phyloP scores from a whole-genome alignment of 2,797 vertebrate species.

The Moxostoma hubbsi region DNA sequence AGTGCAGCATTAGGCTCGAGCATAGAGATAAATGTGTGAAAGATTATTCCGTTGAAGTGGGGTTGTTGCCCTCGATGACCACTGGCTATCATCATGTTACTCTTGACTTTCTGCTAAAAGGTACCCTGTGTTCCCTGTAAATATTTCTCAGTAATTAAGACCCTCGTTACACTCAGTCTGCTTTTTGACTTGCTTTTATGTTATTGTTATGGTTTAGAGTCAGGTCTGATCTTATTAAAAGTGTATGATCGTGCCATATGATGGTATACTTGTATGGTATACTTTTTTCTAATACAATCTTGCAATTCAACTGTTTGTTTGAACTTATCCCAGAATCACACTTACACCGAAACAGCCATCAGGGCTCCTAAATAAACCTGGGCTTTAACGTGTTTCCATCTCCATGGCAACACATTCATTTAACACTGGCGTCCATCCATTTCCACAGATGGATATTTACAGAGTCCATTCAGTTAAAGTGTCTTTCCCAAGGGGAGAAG shows the following conservation, averaged over 20 bases:
- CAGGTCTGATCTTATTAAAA: slow-evolving; percentile 27
- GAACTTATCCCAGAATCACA: slow-evolving; percentile 7
- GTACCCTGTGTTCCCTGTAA: slow-evolving; percentile 28
- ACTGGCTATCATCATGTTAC: slow-evolving; percentile 18
- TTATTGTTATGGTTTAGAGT: slow-evolving; percentile 26
- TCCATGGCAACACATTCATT: slow-evolving; percentile 45
- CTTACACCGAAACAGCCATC: background rate
- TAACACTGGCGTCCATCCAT: slow-evolving; percentile 68
- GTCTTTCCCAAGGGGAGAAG: slow-evolving; percentile 55
- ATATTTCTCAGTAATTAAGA: slow-evolving; percentile 29
- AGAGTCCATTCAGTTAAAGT: slow-evolving; percentile 58
- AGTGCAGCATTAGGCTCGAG: slow-evolving; percentile 68
- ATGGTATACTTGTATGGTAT: background rate
- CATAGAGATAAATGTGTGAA: slow-evolving; percentile 77
- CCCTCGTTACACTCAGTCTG: slow-evolving; percentile 29
- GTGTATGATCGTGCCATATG: slow-evolving; percentile 20
- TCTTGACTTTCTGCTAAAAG: slow-evolving; percentile 20
- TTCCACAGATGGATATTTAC: slow-evolving; percentile 73
- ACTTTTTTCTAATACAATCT: slow-evolving; percentile 21
- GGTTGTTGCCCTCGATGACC: slow-evolving; percentile 65
- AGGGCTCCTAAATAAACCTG: slow-evolving; percentile 20
- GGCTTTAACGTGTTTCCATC: slow-evolving; percentile 29
- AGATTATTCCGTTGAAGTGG: slow-evolving; percentile 70
- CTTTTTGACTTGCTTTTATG: slow-evolving; percentile 22
- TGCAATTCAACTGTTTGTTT: background rate